Percentiles rank a stretch among this genome's conserved stretches.
phyloP scores from a whole-genome alignment of 2,888 invertebrate genomes.

The Deroplatys truncata region DNA sequence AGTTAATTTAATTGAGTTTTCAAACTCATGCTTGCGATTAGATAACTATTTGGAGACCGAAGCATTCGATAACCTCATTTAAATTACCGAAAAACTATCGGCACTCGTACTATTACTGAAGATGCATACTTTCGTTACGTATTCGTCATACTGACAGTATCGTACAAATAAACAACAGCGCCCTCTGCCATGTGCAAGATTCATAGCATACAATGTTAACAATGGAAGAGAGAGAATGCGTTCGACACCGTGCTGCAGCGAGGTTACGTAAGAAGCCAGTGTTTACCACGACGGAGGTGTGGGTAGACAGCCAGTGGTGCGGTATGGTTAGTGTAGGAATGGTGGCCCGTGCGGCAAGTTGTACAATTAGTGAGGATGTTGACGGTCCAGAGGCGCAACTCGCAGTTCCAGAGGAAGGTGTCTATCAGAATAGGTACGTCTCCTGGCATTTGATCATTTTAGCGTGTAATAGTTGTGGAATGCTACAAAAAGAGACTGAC shows the following conservation, averaged over 20 bases:
- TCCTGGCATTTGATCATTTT: neutral
- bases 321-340: neutral
- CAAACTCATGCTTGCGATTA: too few relatives aligned
- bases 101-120: too few relatives aligned
- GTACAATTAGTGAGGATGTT: neutral
- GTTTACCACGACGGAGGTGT: neutral
- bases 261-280: neutral
- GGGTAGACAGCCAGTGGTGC: neutral
- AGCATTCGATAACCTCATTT: too few relatives aligned
- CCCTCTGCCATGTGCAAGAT: too few relatives aligned
- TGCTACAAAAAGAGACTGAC: too few relatives aligned
- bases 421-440: conserved; percentile 42
- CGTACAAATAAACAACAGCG: too few relatives aligned
- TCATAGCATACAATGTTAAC: too few relatives aligned
- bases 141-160: too few relatives aligned
- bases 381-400: conserved; percentile 34
- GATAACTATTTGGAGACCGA: too few relatives aligned
- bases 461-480: neutral
- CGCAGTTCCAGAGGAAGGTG: conserved; percentile 40
- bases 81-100: too few relatives aligned
- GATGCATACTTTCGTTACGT: too few relatives aligned
- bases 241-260: neutral
- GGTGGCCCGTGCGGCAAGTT: neutral
- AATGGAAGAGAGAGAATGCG: neutral
- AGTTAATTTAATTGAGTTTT: too few relatives aligned